Conservation (phyloP, 2,888 invertebrate species). For the Drosophila paucipuncta region DNA sequence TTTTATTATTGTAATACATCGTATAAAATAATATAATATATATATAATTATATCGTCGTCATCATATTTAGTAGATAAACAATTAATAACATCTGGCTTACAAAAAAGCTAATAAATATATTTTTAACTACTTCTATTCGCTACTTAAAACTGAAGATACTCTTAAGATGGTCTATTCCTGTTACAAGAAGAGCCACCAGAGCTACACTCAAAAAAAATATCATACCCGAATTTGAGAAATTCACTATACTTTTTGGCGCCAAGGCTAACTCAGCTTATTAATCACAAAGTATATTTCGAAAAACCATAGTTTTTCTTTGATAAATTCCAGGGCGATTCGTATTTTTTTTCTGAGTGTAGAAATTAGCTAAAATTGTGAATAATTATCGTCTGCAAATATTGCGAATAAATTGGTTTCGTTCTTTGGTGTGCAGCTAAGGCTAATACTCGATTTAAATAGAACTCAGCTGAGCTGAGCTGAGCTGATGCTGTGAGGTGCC, state of each 20-base stretch:
- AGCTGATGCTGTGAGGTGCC: slow-evolving; percentile 37
- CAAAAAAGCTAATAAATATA: slow-evolving; percentile 48
- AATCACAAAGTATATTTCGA: neutral
- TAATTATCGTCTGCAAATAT: slow-evolving; percentile 21
- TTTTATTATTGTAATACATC: slow-evolving; percentile 31
- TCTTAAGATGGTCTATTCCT: slow-evolving; percentile 38
- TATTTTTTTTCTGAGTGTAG: neutral
- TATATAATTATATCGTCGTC: slow-evolving; percentile 4
- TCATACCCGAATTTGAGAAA: neutral
- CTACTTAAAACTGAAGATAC: slow-evolving; percentile 40
- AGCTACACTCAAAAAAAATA: slow-evolving; percentile 7
- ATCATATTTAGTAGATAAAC: slow-evolving; percentile 16
- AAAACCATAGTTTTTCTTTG: neutral
- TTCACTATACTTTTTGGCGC: neutral
- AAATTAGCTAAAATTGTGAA: slow-evolving; percentile 10
- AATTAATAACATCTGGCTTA: slow-evolving; percentile 27
- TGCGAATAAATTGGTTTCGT: slow-evolving; percentile 22
- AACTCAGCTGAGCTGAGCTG: slow-evolving; percentile 1
- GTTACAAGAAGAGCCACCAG: slow-evolving; percentile 42
- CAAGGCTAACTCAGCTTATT: neutral
- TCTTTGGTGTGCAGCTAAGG: slow-evolving; percentile 51
- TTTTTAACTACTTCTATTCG: slow-evolving; percentile 29
- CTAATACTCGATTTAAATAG: slow-evolving; percentile 40
- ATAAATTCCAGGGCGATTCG: neutral
- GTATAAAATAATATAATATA: slow-evolving; percentile 19